These are phyloP conservation scores for Helleia helle DNA, from an alignment of 2,888 invertebrate species.

Conservation along the genomic window DNA sequence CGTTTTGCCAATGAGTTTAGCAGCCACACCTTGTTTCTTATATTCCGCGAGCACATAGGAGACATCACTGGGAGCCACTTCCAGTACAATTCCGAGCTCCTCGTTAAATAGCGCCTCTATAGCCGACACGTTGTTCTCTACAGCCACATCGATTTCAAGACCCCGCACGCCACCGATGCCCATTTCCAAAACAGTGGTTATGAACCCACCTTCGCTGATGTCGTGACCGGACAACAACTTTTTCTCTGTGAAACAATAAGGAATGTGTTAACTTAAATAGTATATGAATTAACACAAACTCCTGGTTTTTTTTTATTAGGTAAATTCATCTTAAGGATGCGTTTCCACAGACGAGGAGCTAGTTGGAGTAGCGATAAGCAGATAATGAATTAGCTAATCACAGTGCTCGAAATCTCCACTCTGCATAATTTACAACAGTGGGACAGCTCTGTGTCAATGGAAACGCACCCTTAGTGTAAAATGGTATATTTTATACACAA, in stretches of 20 bases:
- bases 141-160: slow-evolving; percentile 75
- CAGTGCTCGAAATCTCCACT: no score
- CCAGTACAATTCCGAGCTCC: slow-evolving; percentile 89
- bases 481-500: no score
- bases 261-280: no score
- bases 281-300: no score
- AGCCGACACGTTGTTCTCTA: slow-evolving; percentile 54
- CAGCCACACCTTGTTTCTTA: slow-evolving; percentile 73
- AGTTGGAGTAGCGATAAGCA: no score
- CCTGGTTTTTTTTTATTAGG: no score
- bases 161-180: slow-evolving; percentile 94
- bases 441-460: no score
- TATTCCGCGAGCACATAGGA: slow-evolving; percentile 76
- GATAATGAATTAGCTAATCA: no score
- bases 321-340: no score
- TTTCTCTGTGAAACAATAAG: slow-evolving; percentile 59
- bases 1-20: slow-evolving; percentile 79
- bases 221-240: slow-evolving; percentile 92
- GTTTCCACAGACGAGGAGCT: no score
- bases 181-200: slow-evolving; percentile 95
- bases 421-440: no score
- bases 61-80: slow-evolving; percentile 75
- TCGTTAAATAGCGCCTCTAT: slow-evolving; percentile 86
- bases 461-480: no score
- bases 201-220: slow-evolving; percentile 95